phyloP scores from a whole-genome alignment of 1,140 invertebrate species.

The Hylyphantes graminicola region DNA sequence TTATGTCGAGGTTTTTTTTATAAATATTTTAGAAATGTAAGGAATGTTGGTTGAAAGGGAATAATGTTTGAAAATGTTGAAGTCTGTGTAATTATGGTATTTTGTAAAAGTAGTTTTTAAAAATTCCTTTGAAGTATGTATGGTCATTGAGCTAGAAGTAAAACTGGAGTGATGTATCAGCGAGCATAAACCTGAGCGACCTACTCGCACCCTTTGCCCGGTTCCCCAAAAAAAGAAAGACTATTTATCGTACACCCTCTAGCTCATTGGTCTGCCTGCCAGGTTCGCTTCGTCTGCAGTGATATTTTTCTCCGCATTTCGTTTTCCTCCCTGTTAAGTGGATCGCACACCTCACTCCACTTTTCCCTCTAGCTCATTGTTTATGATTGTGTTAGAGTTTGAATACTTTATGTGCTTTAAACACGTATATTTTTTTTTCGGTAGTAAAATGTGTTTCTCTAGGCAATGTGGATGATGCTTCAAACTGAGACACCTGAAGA shows the following conservation, averaged over 20 bases:
- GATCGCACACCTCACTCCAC: no score
- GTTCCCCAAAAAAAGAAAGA: no score
- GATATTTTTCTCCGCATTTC: no score
- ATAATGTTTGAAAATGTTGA: neutral
- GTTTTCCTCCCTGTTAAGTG: no score
- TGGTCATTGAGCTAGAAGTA: no score
- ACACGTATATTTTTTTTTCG: neutral
- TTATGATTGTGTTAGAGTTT: neutral
- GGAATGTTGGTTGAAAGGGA: neutral
- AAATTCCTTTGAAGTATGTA: neutral
- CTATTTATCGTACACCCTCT: no score
- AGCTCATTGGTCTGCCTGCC: no score
- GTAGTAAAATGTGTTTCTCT: neutral
- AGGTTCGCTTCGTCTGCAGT: no score
- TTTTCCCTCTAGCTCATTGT: no score
- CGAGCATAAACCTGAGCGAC: no score
- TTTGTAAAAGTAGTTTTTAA: neutral
- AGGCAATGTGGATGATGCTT: constrained; percentile 99
- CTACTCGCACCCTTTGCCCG: no score
- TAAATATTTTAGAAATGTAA: neutral
- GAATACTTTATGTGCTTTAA: neutral
- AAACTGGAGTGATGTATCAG: no score
- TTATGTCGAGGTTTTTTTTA: constrained; percentile 86
- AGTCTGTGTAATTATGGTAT: neutral
- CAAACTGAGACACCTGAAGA: constrained; percentile 93